phyloP scores from a whole-genome alignment of 2,797 vertebrate species.

The Podargus strigoides region DNA sequence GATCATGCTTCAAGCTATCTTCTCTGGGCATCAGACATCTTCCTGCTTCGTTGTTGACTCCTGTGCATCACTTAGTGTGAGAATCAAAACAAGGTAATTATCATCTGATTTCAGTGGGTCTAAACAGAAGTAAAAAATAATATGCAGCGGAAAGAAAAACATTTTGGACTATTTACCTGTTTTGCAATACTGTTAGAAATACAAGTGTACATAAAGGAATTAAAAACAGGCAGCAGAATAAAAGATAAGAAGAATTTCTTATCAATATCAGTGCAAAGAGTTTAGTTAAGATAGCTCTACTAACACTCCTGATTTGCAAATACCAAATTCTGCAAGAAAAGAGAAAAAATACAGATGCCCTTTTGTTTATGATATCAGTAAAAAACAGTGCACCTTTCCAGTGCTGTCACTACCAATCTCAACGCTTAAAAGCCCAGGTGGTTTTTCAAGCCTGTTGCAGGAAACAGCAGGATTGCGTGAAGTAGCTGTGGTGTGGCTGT shows the following conservation, averaged over 20 bases:
- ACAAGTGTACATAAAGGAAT: background rate
- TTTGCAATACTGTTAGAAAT: background rate
- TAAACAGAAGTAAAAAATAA: background rate
- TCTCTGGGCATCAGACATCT: conserved; percentile 14
- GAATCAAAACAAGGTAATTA: conserved; percentile 36
- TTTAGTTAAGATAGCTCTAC: background rate
- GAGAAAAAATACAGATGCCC: fast-evolving
- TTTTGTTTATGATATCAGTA: background rate
- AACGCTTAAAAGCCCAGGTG: background rate
- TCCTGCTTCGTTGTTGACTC: conserved; percentile 8
- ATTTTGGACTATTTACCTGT: background rate
- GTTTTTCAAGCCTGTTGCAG: background rate
- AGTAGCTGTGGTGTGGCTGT: background rate
- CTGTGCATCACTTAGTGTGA: background rate
- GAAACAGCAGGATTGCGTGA: background rate
- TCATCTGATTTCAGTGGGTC: background rate
- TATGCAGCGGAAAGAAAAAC: background rate
- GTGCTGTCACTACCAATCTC: background rate
- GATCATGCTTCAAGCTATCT: conserved; percentile 17
- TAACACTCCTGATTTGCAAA: background rate
- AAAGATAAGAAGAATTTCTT: background rate
- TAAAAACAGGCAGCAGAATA: background rate
- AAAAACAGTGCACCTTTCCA: background rate
- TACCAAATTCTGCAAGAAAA: background rate
- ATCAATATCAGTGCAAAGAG: background rate